Conservation (phyloP, 2,113 vertebrate genomes). For the Tiliqua scincoides region DNA sequence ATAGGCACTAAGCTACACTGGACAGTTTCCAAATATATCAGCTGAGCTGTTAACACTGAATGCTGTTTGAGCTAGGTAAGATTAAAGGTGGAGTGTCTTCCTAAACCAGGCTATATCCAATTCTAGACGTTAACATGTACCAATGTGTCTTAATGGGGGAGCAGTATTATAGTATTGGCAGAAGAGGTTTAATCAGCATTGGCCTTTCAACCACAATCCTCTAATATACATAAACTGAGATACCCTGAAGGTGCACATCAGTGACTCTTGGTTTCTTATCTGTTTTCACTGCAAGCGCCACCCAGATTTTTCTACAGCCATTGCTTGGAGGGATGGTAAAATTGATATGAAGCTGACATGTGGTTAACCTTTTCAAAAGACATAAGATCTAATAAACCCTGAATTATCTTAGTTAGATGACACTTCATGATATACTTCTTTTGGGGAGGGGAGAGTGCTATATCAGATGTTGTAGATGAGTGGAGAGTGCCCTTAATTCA, state of each 20-base stretch:
- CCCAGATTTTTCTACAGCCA: neutral
- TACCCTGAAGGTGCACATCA: neutral
- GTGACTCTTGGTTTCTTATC: neutral
- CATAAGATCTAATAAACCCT: neutral
- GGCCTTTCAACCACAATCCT: no score
- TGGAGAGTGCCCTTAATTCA: neutral
- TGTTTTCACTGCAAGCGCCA: neutral
- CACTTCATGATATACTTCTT: neutral
- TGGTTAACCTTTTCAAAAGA: neutral
- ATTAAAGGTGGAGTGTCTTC: neutral
- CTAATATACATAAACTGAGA: no score
- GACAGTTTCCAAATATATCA: neutral
- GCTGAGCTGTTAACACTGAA: neutral
- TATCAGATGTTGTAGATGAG: neutral
- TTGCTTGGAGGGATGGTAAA: neutral
- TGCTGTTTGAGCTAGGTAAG: neutral
- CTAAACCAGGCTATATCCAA: neutral
- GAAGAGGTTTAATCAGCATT: neutral
- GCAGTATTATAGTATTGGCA: neutral
- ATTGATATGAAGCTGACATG: neutral
- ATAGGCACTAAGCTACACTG: neutral
- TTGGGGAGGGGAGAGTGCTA: neutral
- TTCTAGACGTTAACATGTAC: neutral
- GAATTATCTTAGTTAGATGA: neutral
- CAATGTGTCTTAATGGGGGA: no score